phyloP scores from a whole-genome alignment of 1,140 invertebrate species.

The Lordiphosa mommai region DNA sequence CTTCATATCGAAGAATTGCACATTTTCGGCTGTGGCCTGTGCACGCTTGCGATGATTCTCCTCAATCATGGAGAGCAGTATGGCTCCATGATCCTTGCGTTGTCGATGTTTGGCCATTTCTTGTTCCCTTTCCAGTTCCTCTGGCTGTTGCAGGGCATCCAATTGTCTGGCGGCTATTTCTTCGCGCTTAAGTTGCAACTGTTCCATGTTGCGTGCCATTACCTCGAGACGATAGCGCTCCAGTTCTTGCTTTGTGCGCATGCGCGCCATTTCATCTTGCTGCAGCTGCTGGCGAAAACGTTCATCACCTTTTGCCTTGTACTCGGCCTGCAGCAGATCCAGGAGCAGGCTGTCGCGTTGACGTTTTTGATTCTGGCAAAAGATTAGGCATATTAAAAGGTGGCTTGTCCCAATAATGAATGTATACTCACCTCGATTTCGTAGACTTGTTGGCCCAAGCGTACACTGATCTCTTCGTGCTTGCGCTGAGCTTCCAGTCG shows the following conservation, averaged over 20 bases:
- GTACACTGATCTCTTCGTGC: slow-evolving; percentile 41
- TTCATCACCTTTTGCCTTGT: slow-evolving; percentile 52
- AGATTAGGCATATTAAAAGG: background rate
- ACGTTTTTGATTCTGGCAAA: slow-evolving; percentile 35
- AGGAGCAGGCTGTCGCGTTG: slow-evolving; percentile 37
- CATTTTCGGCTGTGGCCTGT: slow-evolving; percentile 38
- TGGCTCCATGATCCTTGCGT: slow-evolving; percentile 40
- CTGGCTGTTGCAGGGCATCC: background rate
- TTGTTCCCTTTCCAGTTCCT: slow-evolving; percentile 9
- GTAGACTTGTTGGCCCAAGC: slow-evolving; percentile 36
- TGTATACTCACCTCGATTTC: slow-evolving; percentile 46
- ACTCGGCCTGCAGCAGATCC: slow-evolving; percentile 58
- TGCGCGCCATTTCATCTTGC: slow-evolving; percentile 35
- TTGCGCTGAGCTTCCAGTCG: slow-evolving; percentile 10
- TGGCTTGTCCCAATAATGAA: too few relatives aligned
- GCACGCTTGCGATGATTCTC: slow-evolving; percentile 57
- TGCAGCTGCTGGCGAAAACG: slow-evolving; percentile 51
- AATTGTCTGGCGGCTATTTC: slow-evolving; percentile 7
- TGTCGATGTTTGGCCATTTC: slow-evolving; percentile 9
- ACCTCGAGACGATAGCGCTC: slow-evolving; percentile 32
- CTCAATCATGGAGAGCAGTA: slow-evolving; percentile 50
- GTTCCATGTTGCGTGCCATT: slow-evolving; percentile 13
- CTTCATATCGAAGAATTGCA: slow-evolving; percentile 42
- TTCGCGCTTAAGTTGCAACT: slow-evolving; percentile 21
- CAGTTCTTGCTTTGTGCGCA: slow-evolving; percentile 35